Base-by-base conservation (phyloP, 2,888 invertebrate genomes). In the Globia sparganii region DNA sequence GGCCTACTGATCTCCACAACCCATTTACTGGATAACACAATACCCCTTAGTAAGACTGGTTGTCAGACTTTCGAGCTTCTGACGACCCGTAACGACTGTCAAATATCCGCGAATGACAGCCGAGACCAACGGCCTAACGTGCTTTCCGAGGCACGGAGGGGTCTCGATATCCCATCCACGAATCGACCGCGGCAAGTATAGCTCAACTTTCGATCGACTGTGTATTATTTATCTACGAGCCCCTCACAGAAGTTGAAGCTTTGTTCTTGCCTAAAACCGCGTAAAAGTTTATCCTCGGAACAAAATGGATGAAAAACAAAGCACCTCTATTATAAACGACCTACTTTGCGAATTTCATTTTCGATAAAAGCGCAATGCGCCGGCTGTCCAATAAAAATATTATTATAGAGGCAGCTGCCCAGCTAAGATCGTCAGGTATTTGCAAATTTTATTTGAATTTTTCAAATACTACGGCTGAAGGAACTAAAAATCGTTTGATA, bases 371-470 rank as follows among this genome's bases (percentile, higher is more conserved):
- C 75, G 28, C 70, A n/a, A 66, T 72, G 61, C 56, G 64, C 13
- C 49, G 59, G 34, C 49, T 62, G 75, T 77, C 70, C 72, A 77
- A 80, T 80, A 85, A 83, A 82, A 80, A 83, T 66, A 74, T 75
- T 58, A 75, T 62, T 25, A 67, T 68, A 46, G 62, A 5, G 25
- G 18, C 67, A 71, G 77, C 79, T 78, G 66, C 46, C 66, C 31
- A 9, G n/a, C 21, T 49, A 58, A 49, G 53, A 28, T 67, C 37
- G n/a, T 9, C 56, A 25, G 31, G 25, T 64, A 67, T 72, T 79
- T 72, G 72, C 11, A 56, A 75, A 74, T 67, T 62, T 49, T 53
- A 76, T 76, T 76, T 37, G 0, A 80, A 46, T 62, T 58, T 83
- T 74, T 75, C 15, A 4, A 59, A 62, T 34, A 58, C 13, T 53